Evolutionary conservation across 2,888 invertebrate genomes (phyloP), one percentile per base, ranked within the genome.

Genomic region (Myopa testacea): DNA sequence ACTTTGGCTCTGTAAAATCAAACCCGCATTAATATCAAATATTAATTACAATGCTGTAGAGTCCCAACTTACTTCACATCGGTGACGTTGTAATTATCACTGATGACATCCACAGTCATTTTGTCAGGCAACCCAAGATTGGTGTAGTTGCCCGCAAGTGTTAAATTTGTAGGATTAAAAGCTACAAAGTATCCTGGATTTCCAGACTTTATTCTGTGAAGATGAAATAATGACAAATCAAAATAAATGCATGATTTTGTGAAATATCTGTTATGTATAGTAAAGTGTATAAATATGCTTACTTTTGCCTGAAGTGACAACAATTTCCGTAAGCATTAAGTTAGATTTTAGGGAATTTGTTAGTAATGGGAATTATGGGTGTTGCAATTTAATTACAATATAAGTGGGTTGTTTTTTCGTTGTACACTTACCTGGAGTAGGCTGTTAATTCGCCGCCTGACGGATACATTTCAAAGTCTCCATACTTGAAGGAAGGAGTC

Each of bases 111-210:
- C n/a, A 94, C 90, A 45, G 92, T 92, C 85, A 95, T 91, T 83
- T 92, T 90, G 14, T 89, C 89, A 0, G 94, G 92, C 79, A 94
- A 87, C 3, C 83, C 84, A 50, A 92, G 84, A 5, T 84, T 82
- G 0, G 91, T 90, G 68, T 95, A 91, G 86, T 94, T 91, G 71
- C 92, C 92, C 4, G 86, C 86, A 10, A 90, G 90, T 4, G 86
- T 86, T 50, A 88, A 85, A 12, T 87, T 87, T 1, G 90, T 90
- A 19, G 94, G 92, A 90, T 96, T 95, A 84, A 92, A 92, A 71
- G 93, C 92, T 38, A 94, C 93, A 82, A 94, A 90, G 89, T 93
- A 94, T 34, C 95, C 95, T 0, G 94, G 94, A 89, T 93, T 94
- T 0, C 94, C 95, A 26, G 92, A 88, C 87, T 93, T 93, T 86